Base-by-base conservation (phyloP, 2,888 invertebrate species). In the Octonoba sinensis region DNA sequence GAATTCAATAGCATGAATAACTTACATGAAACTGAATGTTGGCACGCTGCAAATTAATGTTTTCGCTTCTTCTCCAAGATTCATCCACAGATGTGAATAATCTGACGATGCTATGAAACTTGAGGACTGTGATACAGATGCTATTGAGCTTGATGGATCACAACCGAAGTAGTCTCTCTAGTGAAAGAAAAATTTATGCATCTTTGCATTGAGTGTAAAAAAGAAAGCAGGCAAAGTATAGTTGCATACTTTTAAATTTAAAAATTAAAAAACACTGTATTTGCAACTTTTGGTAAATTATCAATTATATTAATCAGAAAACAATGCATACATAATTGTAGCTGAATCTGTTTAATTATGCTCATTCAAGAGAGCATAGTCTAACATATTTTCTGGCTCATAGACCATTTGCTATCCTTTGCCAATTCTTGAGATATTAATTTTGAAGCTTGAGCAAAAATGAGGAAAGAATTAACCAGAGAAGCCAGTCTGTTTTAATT, bases 21-120 rank as follows among this genome's bases (percentile, higher is more conserved):
- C 79, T 73, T 69, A 81, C 79, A 81, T 56, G 27, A 69, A 81
- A 27, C 44, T 69, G 62, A 81, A 81, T 18, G 54, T 54, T 15
- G 79, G 79, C n/a, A 73, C 64, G 18, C 69, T 69, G 20, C 57
- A 47, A 47, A 73, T 56, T 3, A 57, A 18, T 15, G 54, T 36
- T 27, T 73, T 62, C n/a, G 72, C 59, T 16, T 13, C 16, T 1
- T 73, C 47, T 12, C 79, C 79, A 11, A 81, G n/a, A 27, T 73
- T 46, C 2, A 47, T 20, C 79, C 79, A 74, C n/a, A 81, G 1
- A 6, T n/a, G 54, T 12, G 60, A 20, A 44, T 54, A 3, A 18
- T 20, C 4, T 27, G 49, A 59, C 22, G 1, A 0, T 54, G 46
- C n/a, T 70, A 15, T 12, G 20, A 36, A 4, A 22, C 47, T 27